phyloP scores from a whole-genome alignment of 2,113 vertebrate species.

The Rostratula benghalensis region DNA sequence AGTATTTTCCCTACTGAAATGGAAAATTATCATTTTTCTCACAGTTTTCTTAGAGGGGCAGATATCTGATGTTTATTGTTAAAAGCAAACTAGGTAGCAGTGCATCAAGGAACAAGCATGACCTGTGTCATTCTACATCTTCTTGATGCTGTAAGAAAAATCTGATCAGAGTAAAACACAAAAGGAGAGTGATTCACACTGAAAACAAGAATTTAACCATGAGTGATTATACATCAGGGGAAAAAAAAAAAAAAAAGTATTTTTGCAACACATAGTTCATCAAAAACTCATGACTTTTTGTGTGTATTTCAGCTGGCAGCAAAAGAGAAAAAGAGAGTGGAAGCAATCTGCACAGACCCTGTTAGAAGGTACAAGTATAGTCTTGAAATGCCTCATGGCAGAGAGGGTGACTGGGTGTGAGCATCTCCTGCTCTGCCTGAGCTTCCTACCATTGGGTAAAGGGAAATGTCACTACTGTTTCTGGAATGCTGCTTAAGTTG shows the following conservation, averaged over 20 bases:
- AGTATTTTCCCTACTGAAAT: background rate
- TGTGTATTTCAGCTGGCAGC: background rate
- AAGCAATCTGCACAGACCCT: background rate
- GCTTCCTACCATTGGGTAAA: background rate
- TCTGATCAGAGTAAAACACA: background rate
- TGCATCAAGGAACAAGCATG: background rate
- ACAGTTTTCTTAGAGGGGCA: background rate
- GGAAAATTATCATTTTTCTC: background rate
- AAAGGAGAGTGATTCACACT: background rate
- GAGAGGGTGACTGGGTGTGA: background rate
- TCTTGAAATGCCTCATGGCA: background rate
- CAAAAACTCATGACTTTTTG: background rate
- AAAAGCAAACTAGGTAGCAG: background rate
- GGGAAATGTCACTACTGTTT: background rate
- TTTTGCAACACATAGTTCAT: background rate
- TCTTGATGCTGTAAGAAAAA: background rate
- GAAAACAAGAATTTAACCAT: background rate
- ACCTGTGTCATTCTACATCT: background rate
- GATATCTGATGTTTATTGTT: background rate
- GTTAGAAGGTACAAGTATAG: background rate
- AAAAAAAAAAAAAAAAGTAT: background rate
- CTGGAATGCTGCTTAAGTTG: background rate
- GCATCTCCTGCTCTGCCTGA: background rate
- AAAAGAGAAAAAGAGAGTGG: no score
- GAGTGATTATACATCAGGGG: accelerated